Conservation (phyloP, 2,888 invertebrate genomes). For the Phlogophora meticulosa region DNA sequence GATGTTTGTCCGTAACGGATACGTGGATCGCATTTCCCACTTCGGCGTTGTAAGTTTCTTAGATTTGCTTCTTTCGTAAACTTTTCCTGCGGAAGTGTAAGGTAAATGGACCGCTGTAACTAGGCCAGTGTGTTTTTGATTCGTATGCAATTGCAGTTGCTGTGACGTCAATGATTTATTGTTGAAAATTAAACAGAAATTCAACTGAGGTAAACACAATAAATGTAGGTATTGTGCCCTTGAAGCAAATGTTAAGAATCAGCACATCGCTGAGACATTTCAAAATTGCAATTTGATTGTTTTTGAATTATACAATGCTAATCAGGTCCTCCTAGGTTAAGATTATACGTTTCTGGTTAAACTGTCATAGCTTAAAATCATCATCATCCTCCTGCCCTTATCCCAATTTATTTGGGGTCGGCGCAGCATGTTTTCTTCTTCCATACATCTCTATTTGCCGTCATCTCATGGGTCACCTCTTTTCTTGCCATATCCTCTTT, state of each 20-base stretch:
- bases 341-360: background rate
- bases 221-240: slow-evolving; percentile 20
- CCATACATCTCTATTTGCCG: too few species aligned
- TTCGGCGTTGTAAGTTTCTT: slow-evolving; percentile 71
- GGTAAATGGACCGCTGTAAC: slow-evolving; percentile 69
- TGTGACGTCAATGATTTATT: slow-evolving; percentile 25
- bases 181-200: slow-evolving; percentile 11
- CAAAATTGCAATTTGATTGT: background rate
- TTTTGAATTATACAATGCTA: slow-evolving; percentile 2
- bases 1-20: slow-evolving; percentile 81
- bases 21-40: slow-evolving; percentile 81
- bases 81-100: slow-evolving; percentile 78
- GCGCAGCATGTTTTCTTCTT: too few species aligned
- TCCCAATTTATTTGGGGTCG: too few species aligned
- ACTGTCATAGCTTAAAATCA: too few species aligned
- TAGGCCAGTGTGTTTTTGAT: slow-evolving; percentile 77
- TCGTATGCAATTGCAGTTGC: slow-evolving; percentile 68
- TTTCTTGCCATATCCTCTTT: too few species aligned
- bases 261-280: slow-evolving; percentile 1
- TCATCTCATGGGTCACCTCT: too few species aligned
- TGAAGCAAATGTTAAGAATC: slow-evolving; percentile 8
- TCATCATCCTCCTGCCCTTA: too few species aligned
- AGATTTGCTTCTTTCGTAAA: slow-evolving; percentile 77
- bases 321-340: background rate
- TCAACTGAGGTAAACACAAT: slow-evolving; percentile 1